Evolutionary conservation across 2,888 invertebrate species (phyloP).

Genomic region (Diaperis boleti): DNA sequence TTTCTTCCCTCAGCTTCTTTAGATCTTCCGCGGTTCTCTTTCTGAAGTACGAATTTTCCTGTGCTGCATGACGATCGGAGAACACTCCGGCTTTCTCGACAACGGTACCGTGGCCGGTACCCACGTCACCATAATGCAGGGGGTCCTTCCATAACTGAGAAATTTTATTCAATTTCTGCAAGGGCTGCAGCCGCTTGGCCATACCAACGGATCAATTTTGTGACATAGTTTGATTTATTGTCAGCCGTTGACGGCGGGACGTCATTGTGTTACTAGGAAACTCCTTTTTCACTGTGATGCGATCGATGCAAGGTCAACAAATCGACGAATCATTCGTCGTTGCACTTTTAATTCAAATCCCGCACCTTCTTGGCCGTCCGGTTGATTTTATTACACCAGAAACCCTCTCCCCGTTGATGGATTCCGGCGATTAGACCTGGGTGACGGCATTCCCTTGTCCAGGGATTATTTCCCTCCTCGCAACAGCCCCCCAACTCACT

Average conservation of each 20-base stretch:
- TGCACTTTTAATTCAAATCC: background rate
- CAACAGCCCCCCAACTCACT: conserved; percentile 37
- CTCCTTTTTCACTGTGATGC: background rate
- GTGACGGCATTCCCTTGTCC: conserved; percentile 52
- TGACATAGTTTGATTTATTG: background rate
- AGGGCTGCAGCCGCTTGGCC: background rate
- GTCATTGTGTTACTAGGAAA: too few species aligned
- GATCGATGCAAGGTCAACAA: background rate
- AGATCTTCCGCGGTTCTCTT: conserved; percentile 25
- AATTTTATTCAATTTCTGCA: background rate
- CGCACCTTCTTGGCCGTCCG: background rate
- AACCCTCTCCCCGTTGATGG: conserved; percentile 48
- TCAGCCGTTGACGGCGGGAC: too few species aligned
- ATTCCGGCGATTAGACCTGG: conserved; percentile 54
- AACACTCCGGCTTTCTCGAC: conserved; percentile 24
- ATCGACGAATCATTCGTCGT: background rate
- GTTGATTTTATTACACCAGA: conserved; percentile 21
- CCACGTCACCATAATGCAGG: background rate
- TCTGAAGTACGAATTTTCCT: conserved; percentile 37
- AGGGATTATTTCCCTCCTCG: conserved; percentile 51
- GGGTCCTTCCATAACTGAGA: background rate
- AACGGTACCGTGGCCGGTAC: conserved; percentile 22
- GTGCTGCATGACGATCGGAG: conserved; percentile 34
- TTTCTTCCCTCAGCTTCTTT: conserved; percentile 20
- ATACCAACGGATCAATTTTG: background rate